Percentiles rank a stretch among this genome's conserved stretches.
Conservation (phyloP, 2,113 vertebrate species). For the Sminthopsis crassicaudata region DNA sequence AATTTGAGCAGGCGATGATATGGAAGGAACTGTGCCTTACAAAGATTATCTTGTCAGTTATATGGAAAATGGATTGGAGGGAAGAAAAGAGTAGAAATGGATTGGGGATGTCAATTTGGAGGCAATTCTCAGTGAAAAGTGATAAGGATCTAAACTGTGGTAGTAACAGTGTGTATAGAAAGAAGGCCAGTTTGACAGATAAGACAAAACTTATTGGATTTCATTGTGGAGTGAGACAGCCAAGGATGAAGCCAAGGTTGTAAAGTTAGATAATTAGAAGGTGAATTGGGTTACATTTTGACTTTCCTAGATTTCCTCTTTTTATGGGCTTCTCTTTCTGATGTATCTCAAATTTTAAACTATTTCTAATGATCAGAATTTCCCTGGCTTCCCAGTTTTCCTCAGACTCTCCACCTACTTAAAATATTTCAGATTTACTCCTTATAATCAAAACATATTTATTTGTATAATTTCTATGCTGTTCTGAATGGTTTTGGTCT, state of each 20-base stretch:
- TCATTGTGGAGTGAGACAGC: background rate
- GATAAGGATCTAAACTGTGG: background rate
- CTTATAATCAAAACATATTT: background rate
- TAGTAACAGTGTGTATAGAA: background rate
- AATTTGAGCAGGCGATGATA: background rate
- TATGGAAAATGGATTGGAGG: background rate
- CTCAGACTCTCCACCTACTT: background rate
- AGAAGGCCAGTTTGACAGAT: background rate
- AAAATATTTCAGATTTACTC: background rate
- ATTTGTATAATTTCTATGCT: background rate
- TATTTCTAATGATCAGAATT: background rate
- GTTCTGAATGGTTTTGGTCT: background rate
- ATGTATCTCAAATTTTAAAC: background rate
- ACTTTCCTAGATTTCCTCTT: background rate
- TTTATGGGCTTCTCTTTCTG: background rate
- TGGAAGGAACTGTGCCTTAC: accelerated
- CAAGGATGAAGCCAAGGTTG: background rate
- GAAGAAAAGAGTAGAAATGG: background rate
- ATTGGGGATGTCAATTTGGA: background rate
- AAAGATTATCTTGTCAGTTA: background rate
- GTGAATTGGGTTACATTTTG: background rate
- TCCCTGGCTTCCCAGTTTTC: background rate
- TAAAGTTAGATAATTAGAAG: background rate
- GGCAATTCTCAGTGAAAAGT: background rate
- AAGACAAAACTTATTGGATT: background rate